phyloP scores from a whole-genome alignment of 2,113 vertebrate species.

The Xiphophorus maculatus region DNA sequence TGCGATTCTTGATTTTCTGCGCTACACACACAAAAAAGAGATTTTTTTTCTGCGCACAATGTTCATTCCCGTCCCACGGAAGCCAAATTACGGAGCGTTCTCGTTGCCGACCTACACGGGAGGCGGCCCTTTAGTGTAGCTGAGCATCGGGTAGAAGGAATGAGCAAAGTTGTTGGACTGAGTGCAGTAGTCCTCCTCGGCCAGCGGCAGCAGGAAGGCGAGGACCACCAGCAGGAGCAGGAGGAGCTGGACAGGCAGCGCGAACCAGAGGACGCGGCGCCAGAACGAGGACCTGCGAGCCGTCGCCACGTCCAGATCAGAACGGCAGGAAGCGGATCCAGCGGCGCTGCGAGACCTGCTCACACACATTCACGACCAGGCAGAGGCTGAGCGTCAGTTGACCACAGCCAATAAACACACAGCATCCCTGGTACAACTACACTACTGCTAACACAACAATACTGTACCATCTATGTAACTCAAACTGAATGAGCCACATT shows the following conservation, averaged over 20 bases:
- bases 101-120: constrained; percentile 79
- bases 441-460: not conserved
- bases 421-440: constrained; percentile 6
- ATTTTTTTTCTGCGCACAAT: constrained; percentile 18
- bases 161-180: constrained; percentile 93
- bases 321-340: constrained; percentile 97
- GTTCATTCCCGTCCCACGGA: constrained; percentile 6
- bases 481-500: not conserved
- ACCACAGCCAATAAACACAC: not conserved
- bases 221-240: constrained; percentile 88
- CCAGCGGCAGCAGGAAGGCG: constrained; percentile 89
- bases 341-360: constrained; percentile 88
- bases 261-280: constrained; percentile 86
- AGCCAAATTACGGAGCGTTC: constrained; percentile 13
- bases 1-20: constrained; percentile 36
- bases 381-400: constrained; percentile 30
- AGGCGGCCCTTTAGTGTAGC: constrained; percentile 95
- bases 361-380: constrained; percentile 51
- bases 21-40: constrained; percentile 45
- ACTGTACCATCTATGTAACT: not conserved
- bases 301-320: constrained; percentile 74
- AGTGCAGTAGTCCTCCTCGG: constrained; percentile 89
- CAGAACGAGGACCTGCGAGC: constrained; percentile 76
- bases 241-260: constrained; percentile 89
- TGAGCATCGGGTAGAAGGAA: constrained; percentile 94